These are phyloP conservation scores for Teinopalpus imperialis DNA, from an alignment of 2,888 invertebrate species.

Conservation along the genomic window DNA sequence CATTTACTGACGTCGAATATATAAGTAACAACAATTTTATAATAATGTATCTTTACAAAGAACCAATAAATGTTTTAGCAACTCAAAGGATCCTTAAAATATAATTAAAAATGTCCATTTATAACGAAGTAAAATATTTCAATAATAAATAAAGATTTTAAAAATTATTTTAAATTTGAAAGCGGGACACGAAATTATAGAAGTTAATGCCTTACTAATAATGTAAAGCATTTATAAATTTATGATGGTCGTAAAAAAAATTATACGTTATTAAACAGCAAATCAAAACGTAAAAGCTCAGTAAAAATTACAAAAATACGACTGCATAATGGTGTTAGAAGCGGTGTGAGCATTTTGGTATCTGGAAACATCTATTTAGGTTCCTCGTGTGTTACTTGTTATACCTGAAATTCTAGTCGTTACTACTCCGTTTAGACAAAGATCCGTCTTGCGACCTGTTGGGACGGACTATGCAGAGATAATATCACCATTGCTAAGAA, in stretches of 20 bases:
- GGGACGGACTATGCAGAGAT: slow-evolving; percentile 35
- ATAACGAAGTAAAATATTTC: slow-evolving; percentile 2
- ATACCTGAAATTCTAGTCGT: slow-evolving; percentile 48
- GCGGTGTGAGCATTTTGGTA: slow-evolving; percentile 12
- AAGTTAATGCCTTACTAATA: slow-evolving; percentile 10
- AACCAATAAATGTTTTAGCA: slow-evolving; percentile 8
- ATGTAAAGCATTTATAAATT: slow-evolving; percentile 14
- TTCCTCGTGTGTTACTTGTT: slow-evolving; percentile 30
- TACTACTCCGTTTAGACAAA: slow-evolving; percentile 30
- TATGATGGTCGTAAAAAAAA: slow-evolving; percentile 12
- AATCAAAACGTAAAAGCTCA: slow-evolving; percentile 10
- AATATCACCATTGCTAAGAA: slow-evolving; percentile 40
- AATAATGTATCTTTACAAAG: too few species aligned
- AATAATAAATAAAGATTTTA: slow-evolving; percentile 21
- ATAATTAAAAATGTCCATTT: slow-evolving; percentile 11
- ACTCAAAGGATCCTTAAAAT: slow-evolving; percentile 6
- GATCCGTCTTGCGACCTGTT: slow-evolving; percentile 27
- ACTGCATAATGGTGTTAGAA: slow-evolving; percentile 15
- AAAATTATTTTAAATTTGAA: slow-evolving; percentile 12
- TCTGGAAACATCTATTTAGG: slow-evolving; percentile 19
- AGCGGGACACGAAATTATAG: slow-evolving; percentile 12
- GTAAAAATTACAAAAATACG: neutral
- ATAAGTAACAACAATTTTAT: too few species aligned
- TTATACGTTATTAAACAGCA: slow-evolving; percentile 18
- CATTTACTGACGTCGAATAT: neutral